phyloP scores from a whole-genome alignment of 2,888 invertebrate genomes.

The Noctua fimbriata region DNA sequence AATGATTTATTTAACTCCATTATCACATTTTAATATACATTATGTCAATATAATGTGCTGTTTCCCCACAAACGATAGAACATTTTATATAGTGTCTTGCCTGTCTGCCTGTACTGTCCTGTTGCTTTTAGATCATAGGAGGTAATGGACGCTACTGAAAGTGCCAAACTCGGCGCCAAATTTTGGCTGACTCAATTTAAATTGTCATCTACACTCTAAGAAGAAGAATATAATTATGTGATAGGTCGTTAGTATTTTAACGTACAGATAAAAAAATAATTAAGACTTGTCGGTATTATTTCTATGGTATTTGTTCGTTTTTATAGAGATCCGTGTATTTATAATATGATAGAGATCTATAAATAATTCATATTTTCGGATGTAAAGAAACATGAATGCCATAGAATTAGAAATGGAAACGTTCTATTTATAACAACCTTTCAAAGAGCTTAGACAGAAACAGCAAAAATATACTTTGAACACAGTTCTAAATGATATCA shows the following conservation, averaged over 20 bases:
- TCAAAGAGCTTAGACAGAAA: background rate
- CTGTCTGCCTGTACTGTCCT: too few relatives aligned
- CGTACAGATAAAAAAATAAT: too few relatives aligned
- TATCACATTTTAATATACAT: too few relatives aligned
- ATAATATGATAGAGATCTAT: background rate
- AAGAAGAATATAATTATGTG: too few relatives aligned
- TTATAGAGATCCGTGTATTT: background rate
- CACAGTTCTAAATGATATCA: background rate
- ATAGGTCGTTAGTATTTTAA: background rate
- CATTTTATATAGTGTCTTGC: too few relatives aligned
- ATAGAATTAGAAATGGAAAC: background rate
- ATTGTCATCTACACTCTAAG: too few relatives aligned
- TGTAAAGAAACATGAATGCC: background rate
- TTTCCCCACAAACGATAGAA: too few relatives aligned
- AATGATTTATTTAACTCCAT: background rate
- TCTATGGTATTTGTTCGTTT: background rate
- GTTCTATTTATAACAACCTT: background rate
- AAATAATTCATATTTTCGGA: background rate
- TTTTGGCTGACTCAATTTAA: too few relatives aligned
- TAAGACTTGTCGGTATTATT: background rate
- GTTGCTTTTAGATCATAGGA: too few relatives aligned
- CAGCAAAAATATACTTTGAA: background rate
- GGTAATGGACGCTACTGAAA: too few relatives aligned
- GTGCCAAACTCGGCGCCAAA: too few relatives aligned
- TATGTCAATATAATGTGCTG: too few relatives aligned